Evolutionary conservation across 2,888 invertebrate species (phyloP), one percentile per base, ranked within the genome.

Genomic region (Limnephilus auricula): DNA sequence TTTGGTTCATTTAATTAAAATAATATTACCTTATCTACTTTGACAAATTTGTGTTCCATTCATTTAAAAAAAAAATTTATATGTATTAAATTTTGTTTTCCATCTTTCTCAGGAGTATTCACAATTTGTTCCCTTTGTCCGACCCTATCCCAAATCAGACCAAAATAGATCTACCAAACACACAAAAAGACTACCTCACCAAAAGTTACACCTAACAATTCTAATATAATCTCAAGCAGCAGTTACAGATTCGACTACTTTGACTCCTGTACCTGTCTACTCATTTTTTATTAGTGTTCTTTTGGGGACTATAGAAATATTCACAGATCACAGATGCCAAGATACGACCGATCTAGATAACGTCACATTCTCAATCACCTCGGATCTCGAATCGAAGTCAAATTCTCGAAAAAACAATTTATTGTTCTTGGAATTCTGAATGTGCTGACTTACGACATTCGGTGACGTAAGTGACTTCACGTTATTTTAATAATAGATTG

Each of bases 311-410:
- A 82, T 82, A 25, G 82, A 82, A 82, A 82, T 65, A 65, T 65
- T 25, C 65, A 65, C 65, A 50, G 50, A 50, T 50, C 82, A 82
- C 82, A 82, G 82, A 82, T 82, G 82, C 37, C 82, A 82, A 65
- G 65, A 65, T 65, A 65, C 65, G 65, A 2, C 9, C 65, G 65
- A 65, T 65, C 65, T 65, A 25, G 85, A 85, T 85, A 85, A 45
- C 45, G 85, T 85, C 85, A 85, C 85, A 85, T 40, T 40, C 85
- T 85, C 45, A 40, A 45, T 45, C 85, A 85, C 40, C 37, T 40
- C 40, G 85, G 10, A 45, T 45, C 45, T 45, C 45, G 45, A 34
- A 34, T 40, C 34, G 25, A 85, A 85, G 32, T 82, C 82, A 82
- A 82, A 82, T 34, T 32, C 31, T 82, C 25, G 5, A 34, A 82